Evolutionary conservation across 2,888 invertebrate genomes (phyloP), one percentile per base, ranked within the genome.

Genomic region (Chrysomela aeneicollis): DNA sequence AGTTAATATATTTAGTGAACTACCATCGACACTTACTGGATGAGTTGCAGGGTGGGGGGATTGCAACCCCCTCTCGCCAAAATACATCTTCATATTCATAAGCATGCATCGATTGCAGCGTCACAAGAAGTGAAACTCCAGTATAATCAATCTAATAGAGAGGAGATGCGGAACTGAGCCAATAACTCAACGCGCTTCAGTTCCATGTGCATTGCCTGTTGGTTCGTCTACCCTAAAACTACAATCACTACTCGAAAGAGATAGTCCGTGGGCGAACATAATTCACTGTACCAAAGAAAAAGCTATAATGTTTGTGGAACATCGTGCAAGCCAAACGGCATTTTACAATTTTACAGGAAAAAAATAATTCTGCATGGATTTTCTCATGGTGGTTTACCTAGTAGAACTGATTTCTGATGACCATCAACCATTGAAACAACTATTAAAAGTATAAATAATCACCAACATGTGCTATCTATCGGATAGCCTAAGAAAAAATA

Each of bases 101-200:
- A 75, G 74, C 76, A 75, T 77, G 69, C 54, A 70, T 64, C 58
- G 53, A 58, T 32, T 15, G 19, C 35, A 35, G 35, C 67, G 69
- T 69, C 72, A 68, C 72, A 72, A 75, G 60, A 69, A 72, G 65
- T 70, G 66, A 55, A 71, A 67, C 61, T 63, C 64, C 53, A 35
- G 72, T 81, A 80, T 81, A 81, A 81, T 81, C 81, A 81, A 80
- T 78, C 80, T 81, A 81, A 81, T 81, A 81, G 81, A 79, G 74
- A 74, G 71, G 73, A 74, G 71, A 74, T 75, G 15, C 74, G 70
- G 71, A 73, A 73, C 76, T 74, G 75, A 74, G 74, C 76, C 78
- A 78, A 80, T 81, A 79, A 78, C 75, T 80, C 79, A 79, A 76
- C 77, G 75, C 75, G 73, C 1, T 42, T 4, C n/a, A 42, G 10